Conservation (phyloP, 2,888 invertebrate species). For the Drosophila robusta region DNA sequence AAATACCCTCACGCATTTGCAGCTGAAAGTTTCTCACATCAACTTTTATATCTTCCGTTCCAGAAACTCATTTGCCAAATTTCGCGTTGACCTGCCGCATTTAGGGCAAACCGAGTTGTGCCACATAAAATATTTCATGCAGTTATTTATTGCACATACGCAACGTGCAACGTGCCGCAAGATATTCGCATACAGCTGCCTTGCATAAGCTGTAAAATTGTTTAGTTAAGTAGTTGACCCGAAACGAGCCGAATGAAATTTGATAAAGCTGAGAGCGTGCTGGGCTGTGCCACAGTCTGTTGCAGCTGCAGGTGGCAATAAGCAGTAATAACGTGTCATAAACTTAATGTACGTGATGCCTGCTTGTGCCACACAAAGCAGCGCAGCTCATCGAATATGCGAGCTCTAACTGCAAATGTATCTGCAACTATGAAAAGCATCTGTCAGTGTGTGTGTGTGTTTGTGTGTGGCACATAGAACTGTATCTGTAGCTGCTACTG, state of each 20-base stretch:
- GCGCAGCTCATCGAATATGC: neutral
- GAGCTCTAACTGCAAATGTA: slow-evolving; percentile 2
- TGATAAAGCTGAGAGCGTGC: slow-evolving; percentile 8
- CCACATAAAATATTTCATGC: slow-evolving; percentile 16
- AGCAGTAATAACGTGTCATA: slow-evolving; percentile 23
- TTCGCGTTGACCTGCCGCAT: slow-evolving; percentile 3
- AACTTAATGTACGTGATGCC: slow-evolving; percentile 28
- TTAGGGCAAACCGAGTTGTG: slow-evolving; percentile 5
- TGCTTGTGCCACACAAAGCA: neutral
- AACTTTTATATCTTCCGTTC: neutral
- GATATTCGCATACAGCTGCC: slow-evolving; percentile 1
- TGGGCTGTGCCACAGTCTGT: slow-evolving; percentile 1
- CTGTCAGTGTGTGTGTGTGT: neutral
- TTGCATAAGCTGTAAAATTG: slow-evolving; percentile 12
- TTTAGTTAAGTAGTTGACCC: slow-evolving; percentile 10
- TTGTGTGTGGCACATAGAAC: neutral
- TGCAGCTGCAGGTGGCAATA: slow-evolving; percentile 16
- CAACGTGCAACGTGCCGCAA: slow-evolving; percentile 30
- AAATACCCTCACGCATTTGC: neutral
- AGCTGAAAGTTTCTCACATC: neutral
- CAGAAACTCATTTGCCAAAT: neutral
- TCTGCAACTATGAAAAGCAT: slow-evolving; percentile 7
- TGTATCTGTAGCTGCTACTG: slow-evolving; percentile 13
- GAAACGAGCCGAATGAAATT: slow-evolving; percentile 3
- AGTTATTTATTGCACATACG: slow-evolving; percentile 57